A percentile compares a stretch with the other conserved stretches of the same genome.
These are phyloP conservation scores for Liodrosophila aerea DNA, from an alignment of 2,888 invertebrate genomes.

Conservation along the genomic window DNA sequence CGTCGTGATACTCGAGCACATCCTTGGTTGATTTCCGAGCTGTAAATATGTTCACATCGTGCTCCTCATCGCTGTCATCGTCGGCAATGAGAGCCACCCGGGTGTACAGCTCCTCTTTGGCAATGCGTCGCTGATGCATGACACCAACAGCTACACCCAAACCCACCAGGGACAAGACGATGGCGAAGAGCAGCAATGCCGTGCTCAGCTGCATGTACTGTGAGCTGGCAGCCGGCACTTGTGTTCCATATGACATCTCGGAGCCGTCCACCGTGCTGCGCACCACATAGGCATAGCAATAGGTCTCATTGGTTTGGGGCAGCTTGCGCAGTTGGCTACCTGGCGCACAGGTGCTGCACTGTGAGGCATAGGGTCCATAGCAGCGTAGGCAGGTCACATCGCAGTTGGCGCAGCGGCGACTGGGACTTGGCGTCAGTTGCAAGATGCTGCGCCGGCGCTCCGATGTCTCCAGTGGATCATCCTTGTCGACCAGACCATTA, in stretches of 20 bases:
- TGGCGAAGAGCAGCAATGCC: slow-evolving; percentile 57
- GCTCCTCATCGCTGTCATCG: slow-evolving; percentile 56
- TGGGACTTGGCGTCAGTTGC: slow-evolving; percentile 32
- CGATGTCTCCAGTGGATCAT: slow-evolving; percentile 68
- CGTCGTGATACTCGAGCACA: slow-evolving; percentile 52
- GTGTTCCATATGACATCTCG: background rate
- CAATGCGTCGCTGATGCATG: slow-evolving; percentile 35
- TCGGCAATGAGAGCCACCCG: slow-evolving; percentile 69
- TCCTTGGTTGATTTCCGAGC: slow-evolving; percentile 17
- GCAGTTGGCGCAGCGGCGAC: slow-evolving; percentile 69
- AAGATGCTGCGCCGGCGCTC: slow-evolving; percentile 58
- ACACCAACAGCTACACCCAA: slow-evolving; percentile 38
- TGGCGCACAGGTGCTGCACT: slow-evolving; percentile 79
- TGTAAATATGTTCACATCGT: slow-evolving; percentile 52
- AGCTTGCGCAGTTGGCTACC: slow-evolving; percentile 76
- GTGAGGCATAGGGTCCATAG: slow-evolving; percentile 75
- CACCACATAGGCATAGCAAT: slow-evolving; percentile 79
- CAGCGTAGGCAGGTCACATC: slow-evolving; percentile 79
- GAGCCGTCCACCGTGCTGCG: slow-evolving; percentile 68
- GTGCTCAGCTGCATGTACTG: slow-evolving; percentile 55
- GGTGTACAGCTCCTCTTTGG: slow-evolving; percentile 61
- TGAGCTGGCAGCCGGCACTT: too few relatives aligned
- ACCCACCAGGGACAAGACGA: slow-evolving; percentile 43
- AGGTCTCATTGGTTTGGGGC: slow-evolving; percentile 71
- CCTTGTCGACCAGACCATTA: slow-evolving; percentile 36